Evolutionary conservation across 1,140 invertebrate species (phyloP).

Genomic region (Teleopsis dalmanni): DNA sequence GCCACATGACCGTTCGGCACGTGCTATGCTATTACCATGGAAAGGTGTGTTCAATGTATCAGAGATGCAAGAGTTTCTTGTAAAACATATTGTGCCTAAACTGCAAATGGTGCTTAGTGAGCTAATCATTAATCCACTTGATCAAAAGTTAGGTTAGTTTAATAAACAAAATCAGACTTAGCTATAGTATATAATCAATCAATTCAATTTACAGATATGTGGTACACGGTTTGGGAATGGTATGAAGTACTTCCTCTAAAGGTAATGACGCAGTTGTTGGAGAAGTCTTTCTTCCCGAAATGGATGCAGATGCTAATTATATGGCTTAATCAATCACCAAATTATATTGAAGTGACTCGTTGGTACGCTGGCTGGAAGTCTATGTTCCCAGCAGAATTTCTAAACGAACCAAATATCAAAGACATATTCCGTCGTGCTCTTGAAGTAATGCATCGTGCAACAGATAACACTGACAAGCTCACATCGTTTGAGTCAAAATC

Average conservation of each 20-base stretch:
- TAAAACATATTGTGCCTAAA: constrained; percentile 88
- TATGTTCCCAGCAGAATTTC: constrained; percentile 61
- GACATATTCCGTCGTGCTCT: constrained; percentile 81
- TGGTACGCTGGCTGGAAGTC: constrained; percentile 88
- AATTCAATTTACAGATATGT: constrained; percentile 47
- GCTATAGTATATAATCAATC: too few species aligned
- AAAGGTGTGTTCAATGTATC: constrained; percentile 70
- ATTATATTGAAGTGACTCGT: constrained; percentile 74
- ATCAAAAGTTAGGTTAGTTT: constrained; percentile 62
- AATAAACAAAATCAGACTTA: too few species aligned
- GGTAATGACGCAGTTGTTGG: constrained; percentile 64
- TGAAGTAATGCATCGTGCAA: constrained; percentile 78
- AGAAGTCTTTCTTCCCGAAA: constrained; percentile 80
- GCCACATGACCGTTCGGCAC: constrained; percentile 84
- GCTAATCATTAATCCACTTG: constrained; percentile 78
- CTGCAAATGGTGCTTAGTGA: constrained; percentile 62
- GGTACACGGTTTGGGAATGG: constrained; percentile 87
- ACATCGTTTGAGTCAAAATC: constrained; percentile 6
- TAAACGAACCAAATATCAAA: constrained; percentile 62
- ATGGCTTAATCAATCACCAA: constrained; percentile 74
- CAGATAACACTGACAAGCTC: constrained; percentile 18
- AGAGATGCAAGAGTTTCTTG: constrained; percentile 76
- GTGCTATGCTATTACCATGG: constrained; percentile 91
- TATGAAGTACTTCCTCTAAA: constrained; percentile 64
- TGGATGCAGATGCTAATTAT: constrained; percentile 73